A percentile compares a stretch with the other conserved stretches of the same genome.
Evolutionary conservation across 2,888 invertebrate genomes (phyloP).

Genomic region (Leucoma salicis): DNA sequence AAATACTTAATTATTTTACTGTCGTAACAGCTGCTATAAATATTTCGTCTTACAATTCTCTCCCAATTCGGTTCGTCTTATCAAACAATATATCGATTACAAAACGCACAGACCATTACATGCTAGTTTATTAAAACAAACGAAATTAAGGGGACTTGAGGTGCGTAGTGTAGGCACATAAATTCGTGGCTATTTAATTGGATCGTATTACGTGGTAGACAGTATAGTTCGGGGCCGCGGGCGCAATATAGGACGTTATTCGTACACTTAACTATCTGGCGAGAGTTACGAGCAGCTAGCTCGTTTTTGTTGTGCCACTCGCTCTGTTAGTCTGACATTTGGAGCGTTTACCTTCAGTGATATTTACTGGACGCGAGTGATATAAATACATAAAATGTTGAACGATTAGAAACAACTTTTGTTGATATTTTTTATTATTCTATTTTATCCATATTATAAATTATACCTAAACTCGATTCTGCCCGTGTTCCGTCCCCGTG

Average conservation of each 20-base stretch:
- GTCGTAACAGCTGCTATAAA: conserved; percentile 6
- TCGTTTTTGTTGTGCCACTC: conserved; percentile 41
- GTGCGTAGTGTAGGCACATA: conserved; percentile 53
- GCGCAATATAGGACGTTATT: conserved; percentile 64
- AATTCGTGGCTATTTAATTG: conserved; percentile 70
- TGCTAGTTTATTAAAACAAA: conserved; percentile 45
- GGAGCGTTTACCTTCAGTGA: conserved; percentile 29
- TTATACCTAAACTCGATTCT: no score
- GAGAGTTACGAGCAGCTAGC: conserved; percentile 59
- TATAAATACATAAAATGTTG: neutral
- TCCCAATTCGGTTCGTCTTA: conserved; percentile 13
- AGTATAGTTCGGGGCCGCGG: conserved; percentile 52
- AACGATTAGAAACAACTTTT: no score
- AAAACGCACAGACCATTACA: conserved; percentile 31
- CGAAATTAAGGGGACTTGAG: conserved; percentile 50
- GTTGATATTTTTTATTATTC: no score
- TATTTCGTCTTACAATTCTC: conserved; percentile 9
- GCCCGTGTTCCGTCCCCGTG: no score
- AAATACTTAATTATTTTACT: conserved; percentile 16
- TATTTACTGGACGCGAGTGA: conserved; percentile 11
- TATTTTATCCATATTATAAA: no score
- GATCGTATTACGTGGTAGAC: conserved; percentile 65
- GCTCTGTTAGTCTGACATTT: conserved; percentile 28
- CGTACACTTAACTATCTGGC: conserved; percentile 61
- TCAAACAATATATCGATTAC: conserved; percentile 32